Conservation (phyloP, 2,888 invertebrate genomes). For the Therioaphis trifolii region DNA sequence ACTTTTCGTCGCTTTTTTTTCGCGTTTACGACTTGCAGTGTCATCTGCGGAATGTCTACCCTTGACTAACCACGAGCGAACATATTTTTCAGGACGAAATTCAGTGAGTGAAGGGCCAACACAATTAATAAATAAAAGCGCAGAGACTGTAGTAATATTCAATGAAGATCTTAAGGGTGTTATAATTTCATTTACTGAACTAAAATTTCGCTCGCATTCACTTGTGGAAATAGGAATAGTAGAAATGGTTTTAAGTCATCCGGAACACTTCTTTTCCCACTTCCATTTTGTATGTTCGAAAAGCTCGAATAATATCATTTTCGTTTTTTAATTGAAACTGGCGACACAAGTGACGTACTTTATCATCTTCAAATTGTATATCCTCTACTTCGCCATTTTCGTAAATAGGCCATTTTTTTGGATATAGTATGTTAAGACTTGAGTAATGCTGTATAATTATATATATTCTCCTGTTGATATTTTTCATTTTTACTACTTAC, state of each 20-base stretch:
- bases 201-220: slow-evolving; percentile 31
- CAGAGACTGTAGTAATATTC: slow-evolving; percentile 6
- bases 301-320: slow-evolving; percentile 26
- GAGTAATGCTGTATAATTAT: slow-evolving; percentile 22
- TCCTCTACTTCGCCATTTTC: slow-evolving; percentile 22
- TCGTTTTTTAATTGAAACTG: slow-evolving; percentile 7
- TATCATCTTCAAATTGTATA: slow-evolving; percentile 32
- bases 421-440: slow-evolving; percentile 13
- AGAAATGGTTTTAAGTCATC: not conserved
- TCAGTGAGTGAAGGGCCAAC: not conserved
- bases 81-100: slow-evolving; percentile 40
- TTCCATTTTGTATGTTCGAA: slow-evolving; percentile 11
- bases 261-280: slow-evolving; percentile 5
- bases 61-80: slow-evolving; percentile 17
- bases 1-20: too few relatives aligned
- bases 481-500: not conserved
- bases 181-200: slow-evolving; percentile 24
- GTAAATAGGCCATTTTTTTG: slow-evolving; percentile 7
- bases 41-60: slow-evolving; percentile 3
- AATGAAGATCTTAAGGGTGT: slow-evolving; percentile 14
- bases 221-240: slow-evolving; percentile 10
- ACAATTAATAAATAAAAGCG: slow-evolving; percentile 32
- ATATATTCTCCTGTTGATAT: slow-evolving; percentile 4
- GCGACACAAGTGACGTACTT: slow-evolving; percentile 14
- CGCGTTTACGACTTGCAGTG: slow-evolving; percentile 8